Evolutionary conservation across 2,113 vertebrate genomes (phyloP).

Genomic region (Apaloderma vittatum): DNA sequence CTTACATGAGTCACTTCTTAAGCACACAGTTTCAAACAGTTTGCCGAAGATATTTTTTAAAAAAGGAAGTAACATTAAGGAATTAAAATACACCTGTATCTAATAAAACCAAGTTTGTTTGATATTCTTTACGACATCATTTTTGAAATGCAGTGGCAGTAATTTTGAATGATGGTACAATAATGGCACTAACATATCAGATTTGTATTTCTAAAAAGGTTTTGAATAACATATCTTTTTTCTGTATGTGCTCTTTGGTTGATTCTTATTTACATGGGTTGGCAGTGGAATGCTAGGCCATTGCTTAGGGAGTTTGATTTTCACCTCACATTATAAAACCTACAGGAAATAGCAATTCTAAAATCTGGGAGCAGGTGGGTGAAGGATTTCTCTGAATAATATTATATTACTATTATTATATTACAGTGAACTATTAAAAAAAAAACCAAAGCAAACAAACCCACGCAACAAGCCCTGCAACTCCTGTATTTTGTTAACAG

Average conservation of each 20-base stretch:
- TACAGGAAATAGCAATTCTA: not conserved
- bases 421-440: not conserved
- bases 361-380: not conserved
- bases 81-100: not conserved
- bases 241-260: not conserved
- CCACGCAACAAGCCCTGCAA: not conserved
- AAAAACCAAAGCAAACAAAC: too few species aligned
- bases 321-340: not conserved
- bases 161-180: not conserved
- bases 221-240: not conserved
- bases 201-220: not conserved
- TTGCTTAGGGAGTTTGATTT: not conserved
- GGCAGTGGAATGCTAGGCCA: not conserved
- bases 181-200: not conserved
- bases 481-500: not conserved
- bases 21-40: not conserved
- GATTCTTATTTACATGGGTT: not conserved
- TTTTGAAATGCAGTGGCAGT: not conserved
- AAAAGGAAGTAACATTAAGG: not conserved
- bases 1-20: not conserved
- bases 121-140: not conserved
- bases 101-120: not conserved
- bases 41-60: not conserved
- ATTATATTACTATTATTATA: too few species aligned
- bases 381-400: not conserved